Evolutionary conservation across 2,888 invertebrate species (phyloP).

Genomic region (Xanthia togata): DNA sequence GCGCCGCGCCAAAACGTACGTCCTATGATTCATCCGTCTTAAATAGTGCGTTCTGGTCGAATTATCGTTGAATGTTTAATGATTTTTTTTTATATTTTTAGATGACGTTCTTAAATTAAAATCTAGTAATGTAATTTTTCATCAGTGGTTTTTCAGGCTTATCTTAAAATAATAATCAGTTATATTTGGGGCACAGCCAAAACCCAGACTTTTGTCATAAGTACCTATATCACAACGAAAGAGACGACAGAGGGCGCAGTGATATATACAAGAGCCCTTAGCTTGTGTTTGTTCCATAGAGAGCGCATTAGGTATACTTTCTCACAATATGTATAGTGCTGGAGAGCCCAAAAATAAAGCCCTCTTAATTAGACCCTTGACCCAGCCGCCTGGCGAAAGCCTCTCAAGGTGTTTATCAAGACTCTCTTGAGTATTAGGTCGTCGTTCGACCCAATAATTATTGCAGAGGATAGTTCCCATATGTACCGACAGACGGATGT

Average conservation of each 20-base stretch:
- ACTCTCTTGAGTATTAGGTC: constrained; percentile 16
- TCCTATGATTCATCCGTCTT: background rate
- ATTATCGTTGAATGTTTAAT: background rate
- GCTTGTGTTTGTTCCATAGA: background rate
- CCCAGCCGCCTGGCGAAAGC: constrained; percentile 15
- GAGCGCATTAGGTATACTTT: background rate
- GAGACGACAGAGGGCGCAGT: background rate
- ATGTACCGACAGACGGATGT: background rate
- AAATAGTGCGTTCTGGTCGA: background rate
- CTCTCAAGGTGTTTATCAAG: constrained; percentile 21
- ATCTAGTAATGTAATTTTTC: background rate
- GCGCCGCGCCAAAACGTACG: constrained; percentile 37
- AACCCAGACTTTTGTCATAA: background rate
- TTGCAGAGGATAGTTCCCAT: constrained; percentile 2
- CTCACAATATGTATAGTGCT: background rate
- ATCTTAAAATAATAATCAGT: background rate
- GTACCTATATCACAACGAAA: background rate
- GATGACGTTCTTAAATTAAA: background rate
- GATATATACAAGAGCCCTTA: background rate
- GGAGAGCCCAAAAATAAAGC: constrained; percentile 8
- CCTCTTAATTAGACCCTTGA: constrained; percentile 42
- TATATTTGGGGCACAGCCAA: background rate
- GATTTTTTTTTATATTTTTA: background rate
- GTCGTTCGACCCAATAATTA: background rate
- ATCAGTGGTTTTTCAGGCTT: background rate